A percentile compares a stretch with the other conserved stretches of the same genome.
These are phyloP conservation scores for Coelopa pilipes DNA, from an alignment of 2,888 invertebrate genomes.

Conservation along the genomic window DNA sequence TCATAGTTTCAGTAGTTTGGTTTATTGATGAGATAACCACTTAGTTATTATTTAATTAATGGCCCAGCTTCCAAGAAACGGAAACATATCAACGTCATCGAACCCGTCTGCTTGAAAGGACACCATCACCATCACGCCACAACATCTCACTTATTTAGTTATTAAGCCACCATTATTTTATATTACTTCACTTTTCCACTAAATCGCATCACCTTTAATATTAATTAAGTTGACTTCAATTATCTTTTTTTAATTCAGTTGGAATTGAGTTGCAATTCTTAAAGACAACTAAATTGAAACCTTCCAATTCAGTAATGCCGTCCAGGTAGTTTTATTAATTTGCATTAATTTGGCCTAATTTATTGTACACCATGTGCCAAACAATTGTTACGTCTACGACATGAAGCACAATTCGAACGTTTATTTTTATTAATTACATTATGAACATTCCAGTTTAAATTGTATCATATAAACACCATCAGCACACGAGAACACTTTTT, in stretches of 20 bases:
- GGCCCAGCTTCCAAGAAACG: conserved; percentile 19
- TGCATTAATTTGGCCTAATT: not conserved
- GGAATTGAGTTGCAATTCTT: not conserved
- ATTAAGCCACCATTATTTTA: not conserved
- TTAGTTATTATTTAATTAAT: not conserved
- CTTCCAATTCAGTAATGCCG: conserved; percentile 29
- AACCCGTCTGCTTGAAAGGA: not conserved
- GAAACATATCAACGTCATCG: conserved; percentile 27
- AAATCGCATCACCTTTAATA: not conserved
- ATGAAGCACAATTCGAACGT: not conserved
- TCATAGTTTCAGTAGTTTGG: not conserved
- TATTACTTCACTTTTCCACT: not conserved
- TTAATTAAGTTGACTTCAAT: conserved; percentile 1
- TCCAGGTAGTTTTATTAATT: conserved; percentile 23
- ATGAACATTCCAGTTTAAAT: not conserved
- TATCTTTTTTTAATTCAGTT: not conserved
- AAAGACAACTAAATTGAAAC: not conserved
- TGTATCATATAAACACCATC: not conserved
- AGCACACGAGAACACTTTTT: conserved; percentile 4
- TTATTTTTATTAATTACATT: not conserved
- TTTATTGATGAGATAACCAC: not conserved
- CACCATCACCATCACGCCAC: not conserved
- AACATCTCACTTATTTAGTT: not conserved
- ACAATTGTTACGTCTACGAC: not conserved
- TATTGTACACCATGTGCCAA: conserved; percentile 24